A percentile compares a stretch with the other conserved stretches of the same genome.
phyloP scores from a whole-genome alignment of 1,140 invertebrate species.

The Bombus fervidus region DNA sequence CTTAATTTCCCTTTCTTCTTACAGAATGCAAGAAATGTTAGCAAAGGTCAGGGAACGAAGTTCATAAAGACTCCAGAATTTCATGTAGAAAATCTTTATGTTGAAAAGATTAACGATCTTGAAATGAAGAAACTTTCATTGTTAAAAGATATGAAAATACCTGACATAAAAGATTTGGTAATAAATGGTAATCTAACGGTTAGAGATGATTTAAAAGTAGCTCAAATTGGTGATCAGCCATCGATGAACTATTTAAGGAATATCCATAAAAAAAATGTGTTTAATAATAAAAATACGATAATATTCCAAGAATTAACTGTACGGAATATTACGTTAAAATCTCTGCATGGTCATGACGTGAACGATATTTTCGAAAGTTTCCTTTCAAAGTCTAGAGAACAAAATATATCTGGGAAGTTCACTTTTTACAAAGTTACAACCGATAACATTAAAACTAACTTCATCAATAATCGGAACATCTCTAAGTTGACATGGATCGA shows the following conservation, averaged over 20 bases:
- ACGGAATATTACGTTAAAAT: slow-evolving; percentile 46
- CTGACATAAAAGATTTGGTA: slow-evolving; percentile 24
- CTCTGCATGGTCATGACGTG: slow-evolving; percentile 39
- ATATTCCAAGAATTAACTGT: slow-evolving; percentile 54
- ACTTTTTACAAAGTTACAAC: slow-evolving; percentile 44
- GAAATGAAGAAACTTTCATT: slow-evolving; percentile 19
- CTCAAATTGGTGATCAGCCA: slow-evolving; percentile 41
- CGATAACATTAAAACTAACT: slow-evolving; percentile 42
- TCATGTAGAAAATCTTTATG: slow-evolving; percentile 38
- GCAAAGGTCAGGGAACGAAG: slow-evolving; percentile 19
- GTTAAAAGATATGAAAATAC: background rate
- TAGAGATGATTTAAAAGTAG: slow-evolving; percentile 40
- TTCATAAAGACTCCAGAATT: slow-evolving; percentile 51
- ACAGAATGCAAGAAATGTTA: background rate
- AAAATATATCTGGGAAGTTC: slow-evolving; percentile 49
- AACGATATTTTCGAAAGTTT: slow-evolving; percentile 48
- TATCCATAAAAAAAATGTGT: slow-evolving; percentile 29
- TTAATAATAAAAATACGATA: slow-evolving; percentile 19
- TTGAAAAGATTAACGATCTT: slow-evolving; percentile 38
- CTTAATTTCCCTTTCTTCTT: slow-evolving; percentile 40
- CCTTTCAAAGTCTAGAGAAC: slow-evolving; percentile 57
- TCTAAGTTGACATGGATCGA: slow-evolving; percentile 59
- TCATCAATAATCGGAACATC: slow-evolving; percentile 56
- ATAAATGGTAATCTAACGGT: slow-evolving; percentile 65
- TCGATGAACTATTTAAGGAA: slow-evolving; percentile 49